These are phyloP conservation scores for Natator depressus DNA, from an alignment of 2,113 vertebrate genomes.

Conservation along the genomic window DNA sequence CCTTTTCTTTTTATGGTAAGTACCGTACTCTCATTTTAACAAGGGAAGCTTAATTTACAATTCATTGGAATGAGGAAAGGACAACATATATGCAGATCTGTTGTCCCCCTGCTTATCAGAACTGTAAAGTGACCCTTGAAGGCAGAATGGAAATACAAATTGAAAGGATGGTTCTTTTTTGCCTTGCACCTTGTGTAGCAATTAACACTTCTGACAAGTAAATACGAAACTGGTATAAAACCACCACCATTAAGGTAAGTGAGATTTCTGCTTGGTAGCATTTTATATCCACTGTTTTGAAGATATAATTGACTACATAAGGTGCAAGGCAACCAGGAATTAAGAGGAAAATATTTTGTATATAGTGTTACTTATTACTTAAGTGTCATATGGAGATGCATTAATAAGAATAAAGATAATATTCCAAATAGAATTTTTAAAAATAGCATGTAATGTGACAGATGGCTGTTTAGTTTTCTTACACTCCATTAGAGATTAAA, in stretches of 20 bases:
- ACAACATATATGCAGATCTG: not conserved
- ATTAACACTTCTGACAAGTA: not conserved
- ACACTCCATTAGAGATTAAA: not conserved
- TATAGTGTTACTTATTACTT: not conserved
- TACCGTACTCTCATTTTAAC: not conserved
- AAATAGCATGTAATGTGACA: not conserved
- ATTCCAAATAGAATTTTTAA: not conserved
- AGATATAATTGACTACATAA: not conserved
- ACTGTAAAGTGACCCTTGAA: not conserved
- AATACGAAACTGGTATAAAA: not conserved
- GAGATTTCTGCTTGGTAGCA: not conserved
- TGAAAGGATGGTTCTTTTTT: not conserved
- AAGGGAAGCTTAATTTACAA: not conserved
- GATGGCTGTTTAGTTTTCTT: not conserved
- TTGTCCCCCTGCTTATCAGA: not conserved
- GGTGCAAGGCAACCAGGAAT: not conserved
- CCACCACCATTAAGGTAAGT: not conserved
- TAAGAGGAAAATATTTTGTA: not conserved
- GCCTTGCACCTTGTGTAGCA: not conserved
- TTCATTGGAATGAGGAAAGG: not conserved
- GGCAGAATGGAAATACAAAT: not conserved
- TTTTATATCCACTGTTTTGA: not conserved
- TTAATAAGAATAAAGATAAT: not conserved
- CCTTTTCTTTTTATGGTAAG: no score
- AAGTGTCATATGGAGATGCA: not conserved